Evolutionary conservation across 2,888 invertebrate genomes (phyloP), one percentile per base, ranked within the genome.

Genomic region (Heliconius charithonia): DNA sequence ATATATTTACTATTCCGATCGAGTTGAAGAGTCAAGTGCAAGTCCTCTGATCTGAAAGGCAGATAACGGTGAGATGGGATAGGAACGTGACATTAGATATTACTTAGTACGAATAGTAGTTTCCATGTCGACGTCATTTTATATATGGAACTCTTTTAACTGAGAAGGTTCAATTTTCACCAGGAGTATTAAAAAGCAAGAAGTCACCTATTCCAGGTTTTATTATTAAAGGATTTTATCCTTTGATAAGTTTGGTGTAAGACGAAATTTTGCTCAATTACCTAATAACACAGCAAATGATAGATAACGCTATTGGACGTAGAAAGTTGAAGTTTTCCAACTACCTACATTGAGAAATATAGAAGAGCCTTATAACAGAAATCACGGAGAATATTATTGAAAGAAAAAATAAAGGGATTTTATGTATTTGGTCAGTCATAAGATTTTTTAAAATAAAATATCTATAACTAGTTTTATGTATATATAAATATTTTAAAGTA

Each of bases 21-120:
- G 71, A 76, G 32, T 71, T 13, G n/a, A 29, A 32, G 51, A 63
- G 71, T 77, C 71, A 77, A 77, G 77, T 72, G 71, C 71, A 32
- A 10, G 77, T 63, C 76, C 76, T 65, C 25, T 77, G 71, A 77
- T 71, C 77, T 77, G 25, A 63, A 65, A 71, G 51, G 22, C 70
- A 45, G 71, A 77, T 77, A 77, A 77, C 76, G n/a, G 62, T 32
- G 63, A 77, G 32, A 56, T 63, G 65, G 32, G 45, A 65, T 65
- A 37, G 6, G 51, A 41, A 69, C 25, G 41, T 69, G 41, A 69
- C 69, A 69, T 69, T 45, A 25, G 56, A 59, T 56, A 7, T 19
- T 25, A 59, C 72, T 72, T 59, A 56, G 32, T 25, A 27, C n/a
- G 16, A 6, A 16, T 72, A n/a, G 13, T 25, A 22, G 45, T 62